Evolutionary conservation across 2,888 invertebrate genomes (phyloP).

Genomic region (Cheilosia impressa): DNA sequence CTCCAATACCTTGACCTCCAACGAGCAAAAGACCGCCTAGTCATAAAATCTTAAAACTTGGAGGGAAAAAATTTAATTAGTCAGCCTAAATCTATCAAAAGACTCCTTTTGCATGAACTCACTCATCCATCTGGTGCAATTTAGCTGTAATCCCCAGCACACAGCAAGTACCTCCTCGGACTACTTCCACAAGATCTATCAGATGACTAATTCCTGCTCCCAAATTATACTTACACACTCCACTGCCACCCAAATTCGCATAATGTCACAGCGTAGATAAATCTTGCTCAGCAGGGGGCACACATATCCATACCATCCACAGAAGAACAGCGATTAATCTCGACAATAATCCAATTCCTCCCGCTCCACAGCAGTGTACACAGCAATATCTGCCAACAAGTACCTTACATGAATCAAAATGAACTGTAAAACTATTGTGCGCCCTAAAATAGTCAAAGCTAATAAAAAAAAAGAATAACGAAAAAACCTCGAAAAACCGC

Average conservation of each 20-base stretch:
- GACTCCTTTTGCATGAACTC: not conserved
- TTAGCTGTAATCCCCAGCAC: not conserved
- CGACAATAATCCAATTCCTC: slow-evolving; percentile 54
- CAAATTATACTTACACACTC: too few species aligned
- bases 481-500: slow-evolving; percentile 25
- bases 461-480: not conserved
- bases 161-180: not conserved
- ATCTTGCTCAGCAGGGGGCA: slow-evolving; percentile 63
- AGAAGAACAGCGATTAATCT: slow-evolving; percentile 48
- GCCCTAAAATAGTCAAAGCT: slow-evolving; percentile 59
- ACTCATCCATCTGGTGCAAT: not conserved
- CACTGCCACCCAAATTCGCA: slow-evolving; percentile 53
- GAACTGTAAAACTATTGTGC: slow-evolving; percentile 34
- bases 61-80: too few species aligned
- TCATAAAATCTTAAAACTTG: too few species aligned
- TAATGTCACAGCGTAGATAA: slow-evolving; percentile 58
- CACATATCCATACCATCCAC: not conserved
- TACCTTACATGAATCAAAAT: slow-evolving; percentile 46
- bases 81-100: too few species aligned
- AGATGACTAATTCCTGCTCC: slow-evolving; percentile 60
- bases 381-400: slow-evolving; percentile 6
- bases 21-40: too few species aligned
- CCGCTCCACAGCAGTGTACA: slow-evolving; percentile 21
- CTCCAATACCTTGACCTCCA: too few species aligned
- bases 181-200: slow-evolving; percentile 26